Conservation (phyloP, 2,797 vertebrate species). For the Siniperca undulata region DNA sequence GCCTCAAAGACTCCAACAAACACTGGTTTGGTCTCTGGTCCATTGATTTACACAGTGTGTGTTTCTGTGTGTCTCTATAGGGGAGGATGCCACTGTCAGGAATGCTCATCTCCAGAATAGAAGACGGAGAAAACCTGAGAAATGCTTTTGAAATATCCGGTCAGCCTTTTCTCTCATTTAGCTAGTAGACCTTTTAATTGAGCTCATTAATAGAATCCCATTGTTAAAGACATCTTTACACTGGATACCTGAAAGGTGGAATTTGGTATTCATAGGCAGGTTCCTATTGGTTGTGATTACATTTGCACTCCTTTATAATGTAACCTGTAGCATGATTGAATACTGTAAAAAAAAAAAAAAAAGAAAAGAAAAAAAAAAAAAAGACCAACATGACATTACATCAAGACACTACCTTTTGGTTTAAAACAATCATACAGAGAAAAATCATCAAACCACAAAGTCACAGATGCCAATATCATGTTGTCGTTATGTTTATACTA, state of each 20-base stretch:
- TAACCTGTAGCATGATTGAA: too few relatives aligned
- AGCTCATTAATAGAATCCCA: neutral
- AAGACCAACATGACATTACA: too few relatives aligned
- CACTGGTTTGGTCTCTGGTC: too few relatives aligned
- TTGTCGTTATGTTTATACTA: too few relatives aligned
- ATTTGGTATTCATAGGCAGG: neutral
- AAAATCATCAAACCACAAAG: too few relatives aligned
- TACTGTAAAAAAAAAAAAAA: too few relatives aligned
- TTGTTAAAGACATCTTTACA: neutral
- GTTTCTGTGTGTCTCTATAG: slow-evolving; percentile 71
- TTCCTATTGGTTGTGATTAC: neutral
- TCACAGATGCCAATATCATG: too few relatives aligned
- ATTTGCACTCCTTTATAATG: too few relatives aligned
- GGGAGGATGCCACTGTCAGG: slow-evolving; percentile 93
- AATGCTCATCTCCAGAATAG: slow-evolving; percentile 92
- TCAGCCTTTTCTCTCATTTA: slow-evolving; percentile 67
- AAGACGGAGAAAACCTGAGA: slow-evolving; percentile 91
- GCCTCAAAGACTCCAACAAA: neutral
- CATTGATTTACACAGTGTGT: neutral
- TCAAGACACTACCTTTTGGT: too few relatives aligned
- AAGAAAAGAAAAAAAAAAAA: too few relatives aligned
- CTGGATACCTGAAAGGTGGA: neutral
- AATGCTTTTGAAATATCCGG: slow-evolving; percentile 98
- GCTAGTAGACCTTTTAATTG: neutral
- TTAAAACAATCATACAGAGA: too few relatives aligned